Base-by-base conservation (phyloP, 2,113 vertebrate genomes). In the Dendropsophus ebraccatus region DNA sequence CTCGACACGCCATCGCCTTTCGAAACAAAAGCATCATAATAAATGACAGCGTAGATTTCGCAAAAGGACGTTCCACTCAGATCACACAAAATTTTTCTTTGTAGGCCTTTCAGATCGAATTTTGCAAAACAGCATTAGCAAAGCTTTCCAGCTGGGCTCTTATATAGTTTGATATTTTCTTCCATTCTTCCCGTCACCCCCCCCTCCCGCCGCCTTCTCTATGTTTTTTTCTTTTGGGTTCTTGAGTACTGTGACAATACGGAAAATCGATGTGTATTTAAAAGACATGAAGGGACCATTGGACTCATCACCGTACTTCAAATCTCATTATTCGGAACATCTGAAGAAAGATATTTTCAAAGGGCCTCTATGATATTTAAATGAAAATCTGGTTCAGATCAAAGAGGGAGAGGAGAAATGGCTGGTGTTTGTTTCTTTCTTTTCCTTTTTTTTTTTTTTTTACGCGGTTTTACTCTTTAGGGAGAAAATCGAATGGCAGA, bases 291-390 rank as follows among this genome's bases (percentile, higher is more conserved):
- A 89, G 58, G 87, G 89, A 21, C 87, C 89, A 92, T 91, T 91
- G 91, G 92, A 93, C 93, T 90, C 93, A 93, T 95, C 92, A 90
- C 92, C 91, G 91, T 89, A 79, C 86, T 90, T 91, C 91, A 95
- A 94, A 95, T 96, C 95, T 92, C 94, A 94, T 96, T 96, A 95
- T 90, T 92, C 82, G 92, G 90, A 94, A 94, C 94, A 94, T 96
- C 93, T 92, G 92, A 95, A 90, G 91, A 94, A 91, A 89, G 91
- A 90, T 93, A 90, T 91, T 90, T 93, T 93, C 92, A 93, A 93
- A 92, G 91, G 92, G 88, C 92, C 90, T 89, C 82, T 89, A 89
- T 87, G 91, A 92, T 91, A 92, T 70, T 93, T 94, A 95, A 95
- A 95, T 91, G 92, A 91, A 91, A 91, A 88, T 92, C 91, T 94